Conservation (phyloP, 2,113 vertebrate species). For the Lepisosteus oculatus region DNA sequence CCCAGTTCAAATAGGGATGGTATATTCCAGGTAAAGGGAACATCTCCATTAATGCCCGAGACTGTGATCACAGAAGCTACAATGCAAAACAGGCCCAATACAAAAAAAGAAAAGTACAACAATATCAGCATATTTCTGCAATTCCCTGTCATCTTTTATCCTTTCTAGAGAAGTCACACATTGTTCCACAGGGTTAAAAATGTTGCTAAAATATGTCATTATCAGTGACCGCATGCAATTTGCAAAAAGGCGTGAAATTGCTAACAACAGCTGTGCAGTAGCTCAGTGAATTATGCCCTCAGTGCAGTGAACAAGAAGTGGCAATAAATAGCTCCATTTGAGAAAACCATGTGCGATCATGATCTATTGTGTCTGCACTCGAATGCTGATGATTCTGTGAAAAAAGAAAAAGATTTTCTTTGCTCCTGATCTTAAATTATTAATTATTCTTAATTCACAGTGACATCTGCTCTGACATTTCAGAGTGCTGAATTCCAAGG, state of each 20-base stretch:
- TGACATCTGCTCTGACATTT: not conserved
- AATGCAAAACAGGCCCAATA: too few relatives aligned
- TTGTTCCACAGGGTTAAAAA: slow-evolving; percentile 39
- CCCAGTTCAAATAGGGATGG: too few relatives aligned
- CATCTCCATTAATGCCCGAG: not conserved
- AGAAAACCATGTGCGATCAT: slow-evolving; percentile 27
- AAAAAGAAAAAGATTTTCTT: not conserved
- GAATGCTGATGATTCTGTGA: not conserved
- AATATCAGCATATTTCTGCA: slow-evolving; percentile 16
- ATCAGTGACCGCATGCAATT: slow-evolving; percentile 33
- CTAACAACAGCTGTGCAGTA: slow-evolving; percentile 36
- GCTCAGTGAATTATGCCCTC: slow-evolving; percentile 30
- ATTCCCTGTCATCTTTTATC: slow-evolving; percentile 12
- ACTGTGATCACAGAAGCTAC: slow-evolving; percentile 4
- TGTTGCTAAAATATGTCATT: slow-evolving; percentile 35
- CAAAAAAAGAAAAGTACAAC: not conserved
- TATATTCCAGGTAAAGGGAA: too few relatives aligned
- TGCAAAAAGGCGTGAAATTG: slow-evolving; percentile 38
- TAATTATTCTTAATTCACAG: not conserved
- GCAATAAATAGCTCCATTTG: slow-evolving; percentile 34
- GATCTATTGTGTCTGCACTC: slow-evolving; percentile 10
- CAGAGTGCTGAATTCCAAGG: not conserved
- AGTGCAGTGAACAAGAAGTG: slow-evolving; percentile 23
- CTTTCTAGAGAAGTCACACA: slow-evolving; percentile 23
- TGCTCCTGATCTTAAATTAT: not conserved